Evolutionary conservation across 2,113 vertebrate genomes (phyloP).

Genomic region (Daphoenositta chrysoptera): DNA sequence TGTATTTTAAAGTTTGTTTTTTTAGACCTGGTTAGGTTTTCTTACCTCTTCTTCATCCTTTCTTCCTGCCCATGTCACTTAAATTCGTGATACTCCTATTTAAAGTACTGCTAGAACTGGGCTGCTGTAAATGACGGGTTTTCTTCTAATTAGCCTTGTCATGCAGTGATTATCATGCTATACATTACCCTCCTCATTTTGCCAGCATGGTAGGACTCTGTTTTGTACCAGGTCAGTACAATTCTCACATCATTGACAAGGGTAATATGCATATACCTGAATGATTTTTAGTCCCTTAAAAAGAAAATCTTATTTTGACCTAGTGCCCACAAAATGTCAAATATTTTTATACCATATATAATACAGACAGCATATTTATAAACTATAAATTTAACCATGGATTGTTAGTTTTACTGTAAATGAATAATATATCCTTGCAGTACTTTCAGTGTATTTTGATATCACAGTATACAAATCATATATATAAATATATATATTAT

Average conservation of each 20-base stretch:
- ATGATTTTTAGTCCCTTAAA: slow-evolving; percentile 65
- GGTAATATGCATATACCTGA: slow-evolving; percentile 79
- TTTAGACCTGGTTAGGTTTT: not conserved
- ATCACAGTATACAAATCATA: slow-evolving; percentile 78
- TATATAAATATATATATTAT: slow-evolving; percentile 76
- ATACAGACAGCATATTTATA: slow-evolving; percentile 92
- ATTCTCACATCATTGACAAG: slow-evolving; percentile 40
- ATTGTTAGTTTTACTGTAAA: slow-evolving; percentile 82
- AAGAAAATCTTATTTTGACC: slow-evolving; percentile 61
- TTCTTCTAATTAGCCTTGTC: not conserved
- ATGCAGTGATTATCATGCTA: not conserved
- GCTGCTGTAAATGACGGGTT: not conserved
- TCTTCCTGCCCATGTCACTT: not conserved
- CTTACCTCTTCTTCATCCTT: not conserved
- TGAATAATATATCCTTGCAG: slow-evolving; percentile 86
- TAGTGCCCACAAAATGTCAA: slow-evolving; percentile 79
- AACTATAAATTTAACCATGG: slow-evolving; percentile 82
- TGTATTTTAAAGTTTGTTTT: not conserved
- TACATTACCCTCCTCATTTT: not conserved
- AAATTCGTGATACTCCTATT: not conserved
- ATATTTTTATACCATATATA: slow-evolving; percentile 87
- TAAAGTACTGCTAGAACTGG: slow-evolving; percentile 34
- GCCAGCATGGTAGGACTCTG: not conserved
- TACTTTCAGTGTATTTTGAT: slow-evolving; percentile 78
- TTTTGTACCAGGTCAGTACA: slow-evolving; percentile 34